Base-by-base conservation (phyloP, 2,888 invertebrate species). In the Papilio gigon region DNA sequence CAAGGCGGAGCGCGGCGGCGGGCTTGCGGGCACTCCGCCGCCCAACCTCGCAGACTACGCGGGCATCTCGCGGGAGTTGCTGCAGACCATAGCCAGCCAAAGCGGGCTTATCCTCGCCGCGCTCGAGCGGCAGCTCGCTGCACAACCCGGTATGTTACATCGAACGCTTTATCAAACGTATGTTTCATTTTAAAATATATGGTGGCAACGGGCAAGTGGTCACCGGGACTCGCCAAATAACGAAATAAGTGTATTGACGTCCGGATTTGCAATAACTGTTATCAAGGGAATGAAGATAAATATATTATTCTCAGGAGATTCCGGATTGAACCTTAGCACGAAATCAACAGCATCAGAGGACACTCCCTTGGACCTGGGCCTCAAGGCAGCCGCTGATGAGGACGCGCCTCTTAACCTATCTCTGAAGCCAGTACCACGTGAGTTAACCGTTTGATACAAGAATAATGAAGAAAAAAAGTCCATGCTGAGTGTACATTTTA, bases 391-490 rank as follows among this genome's bases (percentile, higher is more conserved):
- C 37, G 88, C 90, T 65, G 94, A 94, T 60, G 94, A 94, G 4
- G 97, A 97, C 78, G 94, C 95, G 0, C 97, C 97, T 0, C 93
- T 97, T 25, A 97, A 97, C 88, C 93, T 97, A 20, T 97, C 96
- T 1, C 92, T 97, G 74, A 97, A 97, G 85, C 95, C 96, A 0
- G 82, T 89, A 2, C 90, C 91, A 37, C 81, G 91, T 92, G 67
- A 84, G 87, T 81, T 61, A 30, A 33, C 1, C 11, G 37, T 62
- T 40, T 12, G 14, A 33, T 25, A n/a, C 20, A 12, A 25, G 47
- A 37, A 42, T 42, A 42, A 8, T 35, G 12, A 14, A 33, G n/a
- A n/a, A n/a, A n/a, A n/a, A n/a, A n/a, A n/a, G n/a, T n/a, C n/a
- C n/a, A n/a, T n/a, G n/a, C n/a, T n/a, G n/a, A n/a, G n/a, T n/a